phyloP scores from a whole-genome alignment of 2,113 vertebrate species.

The Onychostoma macrolepis region DNA sequence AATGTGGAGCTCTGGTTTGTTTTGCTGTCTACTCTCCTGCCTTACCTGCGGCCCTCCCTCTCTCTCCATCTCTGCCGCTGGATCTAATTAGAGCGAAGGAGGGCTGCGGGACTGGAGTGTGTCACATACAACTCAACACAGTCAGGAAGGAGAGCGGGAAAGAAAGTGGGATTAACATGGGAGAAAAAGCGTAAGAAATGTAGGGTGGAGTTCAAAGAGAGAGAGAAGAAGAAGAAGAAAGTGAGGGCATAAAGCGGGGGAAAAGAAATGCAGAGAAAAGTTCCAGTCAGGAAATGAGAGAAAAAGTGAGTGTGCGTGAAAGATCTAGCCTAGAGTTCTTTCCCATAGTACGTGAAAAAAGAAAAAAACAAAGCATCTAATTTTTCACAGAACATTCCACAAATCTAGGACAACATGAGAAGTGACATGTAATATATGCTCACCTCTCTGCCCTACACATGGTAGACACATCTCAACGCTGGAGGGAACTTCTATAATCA shows the following conservation, averaged over 20 bases:
- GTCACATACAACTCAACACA: slow-evolving; percentile 77
- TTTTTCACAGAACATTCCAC: slow-evolving; percentile 51
- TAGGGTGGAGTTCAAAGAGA: slow-evolving; percentile 21
- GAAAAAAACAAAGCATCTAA: slow-evolving; percentile 1
- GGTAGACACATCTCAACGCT: slow-evolving; percentile 71
- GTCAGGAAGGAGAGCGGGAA: slow-evolving; percentile 22
- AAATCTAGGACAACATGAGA: slow-evolving; percentile 11
- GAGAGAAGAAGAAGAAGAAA: slow-evolving; percentile 25
- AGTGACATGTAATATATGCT: slow-evolving; percentile 57
- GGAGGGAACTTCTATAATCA: slow-evolving; percentile 73
- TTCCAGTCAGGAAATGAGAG: slow-evolving; percentile 11
- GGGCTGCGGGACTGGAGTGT: slow-evolving; percentile 67
- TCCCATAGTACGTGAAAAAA: neutral
- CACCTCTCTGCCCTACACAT: slow-evolving; percentile 66
- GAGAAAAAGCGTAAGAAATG: slow-evolving; percentile 28
- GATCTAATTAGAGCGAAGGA: slow-evolving; percentile 76
- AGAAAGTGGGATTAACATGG: slow-evolving; percentile 20
- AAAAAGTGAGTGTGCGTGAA: slow-evolving; percentile 28
- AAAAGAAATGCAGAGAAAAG: slow-evolving; percentile 26
- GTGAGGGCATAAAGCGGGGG: slow-evolving; percentile 35
- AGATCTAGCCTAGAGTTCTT: slow-evolving; percentile 33
- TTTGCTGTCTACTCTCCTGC: slow-evolving; percentile 70
- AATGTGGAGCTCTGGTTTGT: slow-evolving; percentile 78
- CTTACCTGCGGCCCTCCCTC: slow-evolving; percentile 72
- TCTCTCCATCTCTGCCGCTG: slow-evolving; percentile 58